Evolutionary conservation across 2,888 invertebrate genomes (phyloP).

Genomic region (Lasioglossum lativentre): DNA sequence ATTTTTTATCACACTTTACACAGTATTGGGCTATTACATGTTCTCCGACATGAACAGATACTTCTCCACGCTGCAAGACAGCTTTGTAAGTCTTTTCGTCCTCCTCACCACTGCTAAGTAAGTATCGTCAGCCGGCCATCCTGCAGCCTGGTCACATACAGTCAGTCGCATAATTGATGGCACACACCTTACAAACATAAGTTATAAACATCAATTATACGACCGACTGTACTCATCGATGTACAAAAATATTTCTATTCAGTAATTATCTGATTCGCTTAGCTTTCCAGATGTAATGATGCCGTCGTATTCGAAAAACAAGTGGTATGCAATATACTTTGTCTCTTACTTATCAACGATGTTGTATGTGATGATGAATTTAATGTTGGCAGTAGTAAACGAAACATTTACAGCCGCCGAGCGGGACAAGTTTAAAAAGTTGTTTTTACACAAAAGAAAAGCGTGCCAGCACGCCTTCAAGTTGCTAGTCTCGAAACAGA

Average conservation of each 20-base stretch:
- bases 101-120: conserved; percentile 96
- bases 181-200: background rate
- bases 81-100: conserved; percentile 95
- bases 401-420: conserved; percentile 95
- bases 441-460: conserved; percentile 92
- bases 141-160: background rate
- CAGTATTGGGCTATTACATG: conserved; percentile 92
- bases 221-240: background rate
- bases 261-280: conserved; percentile 49
- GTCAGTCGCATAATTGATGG: background rate
- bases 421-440: conserved; percentile 93
- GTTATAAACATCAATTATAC: background rate
- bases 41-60: conserved; percentile 93
- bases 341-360: conserved; percentile 94
- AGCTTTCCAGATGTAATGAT: conserved; percentile 98
- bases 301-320: conserved; percentile 93
- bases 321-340: conserved; percentile 94
- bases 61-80: conserved; percentile 91
- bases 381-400: conserved; percentile 96
- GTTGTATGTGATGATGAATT: conserved; percentile 94
- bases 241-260: background rate
- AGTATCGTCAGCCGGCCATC: conserved; percentile 81
- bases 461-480: conserved; percentile 94
- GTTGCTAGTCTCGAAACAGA: conserved; percentile 91
- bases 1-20: conserved; percentile 94